Conservation (phyloP, 2,888 invertebrate species). For the Brachypterus glaber region DNA sequence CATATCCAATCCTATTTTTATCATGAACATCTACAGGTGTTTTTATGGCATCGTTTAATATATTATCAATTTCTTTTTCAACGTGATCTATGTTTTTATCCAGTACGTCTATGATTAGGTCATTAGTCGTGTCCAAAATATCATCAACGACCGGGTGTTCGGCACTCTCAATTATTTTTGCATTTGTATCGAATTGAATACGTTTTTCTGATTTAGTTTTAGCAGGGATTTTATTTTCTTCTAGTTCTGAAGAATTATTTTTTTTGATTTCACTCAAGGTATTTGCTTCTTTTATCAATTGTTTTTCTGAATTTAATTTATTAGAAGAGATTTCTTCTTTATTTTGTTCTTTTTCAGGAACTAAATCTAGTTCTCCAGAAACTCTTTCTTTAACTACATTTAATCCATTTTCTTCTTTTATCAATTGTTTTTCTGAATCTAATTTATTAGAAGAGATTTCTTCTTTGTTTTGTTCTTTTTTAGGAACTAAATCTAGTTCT, state of each 20-base stretch:
- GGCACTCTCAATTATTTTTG: neutral
- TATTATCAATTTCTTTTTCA: slow-evolving; percentile 1
- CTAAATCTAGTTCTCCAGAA: neutral
- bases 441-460: neutral
- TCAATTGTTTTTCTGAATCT: neutral
- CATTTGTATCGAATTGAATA: neutral
- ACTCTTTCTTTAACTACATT: neutral
- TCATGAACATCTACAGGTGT: neutral
- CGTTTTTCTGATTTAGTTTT: neutral
- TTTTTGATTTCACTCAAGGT: neutral
- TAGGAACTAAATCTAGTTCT: neutral
- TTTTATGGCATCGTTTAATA: neutral
- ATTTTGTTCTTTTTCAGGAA: neutral
- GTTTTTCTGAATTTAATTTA: neutral
- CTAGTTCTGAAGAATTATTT: neutral
- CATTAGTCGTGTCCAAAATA: neutral
- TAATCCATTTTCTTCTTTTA: neutral
- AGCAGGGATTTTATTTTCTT: slow-evolving; percentile 3
- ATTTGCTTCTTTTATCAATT: neutral
- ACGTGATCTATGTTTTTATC: slow-evolving; percentile 1
- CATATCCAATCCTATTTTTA: neutral
- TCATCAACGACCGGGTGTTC: neutral
- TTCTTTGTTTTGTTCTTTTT: neutral
- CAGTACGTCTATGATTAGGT: neutral
- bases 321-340: neutral